Percentiles rank a stretch among this genome's conserved stretches.
Evolutionary conservation across 2,797 vertebrate species (phyloP).

Genomic region (Prionace glauca): DNA sequence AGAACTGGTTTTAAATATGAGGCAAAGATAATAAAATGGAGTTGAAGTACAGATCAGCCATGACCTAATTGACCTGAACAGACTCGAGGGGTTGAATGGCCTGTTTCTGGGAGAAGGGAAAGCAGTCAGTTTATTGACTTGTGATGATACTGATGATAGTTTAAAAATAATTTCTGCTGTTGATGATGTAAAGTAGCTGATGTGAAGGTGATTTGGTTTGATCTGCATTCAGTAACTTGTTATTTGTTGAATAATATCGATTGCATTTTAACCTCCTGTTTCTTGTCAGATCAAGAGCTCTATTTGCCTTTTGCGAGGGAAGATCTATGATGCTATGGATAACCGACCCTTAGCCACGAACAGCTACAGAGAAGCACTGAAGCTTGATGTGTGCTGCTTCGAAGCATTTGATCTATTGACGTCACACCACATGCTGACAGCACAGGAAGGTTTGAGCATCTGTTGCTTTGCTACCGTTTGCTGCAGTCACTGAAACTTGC

Average conservation of each 20-base stretch:
- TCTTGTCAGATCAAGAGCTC: constrained; percentile 82
- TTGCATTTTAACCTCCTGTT: constrained; percentile 38
- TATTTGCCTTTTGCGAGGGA: constrained; percentile 90
- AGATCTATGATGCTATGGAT: constrained; percentile 96
- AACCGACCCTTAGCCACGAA: constrained; percentile 87
- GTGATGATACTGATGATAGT: not conserved
- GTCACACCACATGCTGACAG: constrained; percentile 94
- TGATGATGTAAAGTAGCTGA: not conserved
- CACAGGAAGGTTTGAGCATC: constrained; percentile 80
- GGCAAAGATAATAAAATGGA: not conserved
- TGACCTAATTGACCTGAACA: not conserved
- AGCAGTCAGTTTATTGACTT: too few relatives aligned
- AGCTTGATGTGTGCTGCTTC: constrained; percentile 96
- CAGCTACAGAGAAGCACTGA: constrained; percentile 97
- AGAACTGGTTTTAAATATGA: not conserved
- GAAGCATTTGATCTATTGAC: constrained; percentile 98
- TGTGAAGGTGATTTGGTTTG: not conserved
- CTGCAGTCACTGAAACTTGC: not conserved
- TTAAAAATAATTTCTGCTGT: not conserved
- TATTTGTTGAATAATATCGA: not conserved
- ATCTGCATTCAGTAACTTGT: not conserved
- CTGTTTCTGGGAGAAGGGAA: too few relatives aligned
- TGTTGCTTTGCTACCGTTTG: not conserved
- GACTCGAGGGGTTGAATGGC: not conserved
- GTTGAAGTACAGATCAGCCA: too few relatives aligned